Evolutionary conservation across 2,888 invertebrate species (phyloP).

Genomic region (Melieria crassipennis): DNA sequence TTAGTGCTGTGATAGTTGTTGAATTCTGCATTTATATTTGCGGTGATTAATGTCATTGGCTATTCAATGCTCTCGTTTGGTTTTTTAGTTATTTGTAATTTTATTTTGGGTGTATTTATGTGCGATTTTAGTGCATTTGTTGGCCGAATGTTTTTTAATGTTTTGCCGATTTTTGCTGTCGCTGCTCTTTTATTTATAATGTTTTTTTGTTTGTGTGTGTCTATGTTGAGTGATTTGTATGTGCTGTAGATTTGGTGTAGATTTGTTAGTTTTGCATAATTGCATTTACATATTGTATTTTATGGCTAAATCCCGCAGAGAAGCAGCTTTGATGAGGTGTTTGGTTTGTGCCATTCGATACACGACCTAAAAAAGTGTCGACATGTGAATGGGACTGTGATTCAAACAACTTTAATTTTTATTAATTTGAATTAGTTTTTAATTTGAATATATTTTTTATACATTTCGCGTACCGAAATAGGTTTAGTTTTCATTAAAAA

Average conservation of each 20-base stretch:
- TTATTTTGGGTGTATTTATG: not conserved
- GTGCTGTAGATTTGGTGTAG: conserved; percentile 4
- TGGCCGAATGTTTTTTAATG: not conserved
- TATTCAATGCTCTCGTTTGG: not conserved
- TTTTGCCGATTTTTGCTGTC: not conserved
- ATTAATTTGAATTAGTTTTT: too few relatives aligned
- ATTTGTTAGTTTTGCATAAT: conserved; percentile 26
- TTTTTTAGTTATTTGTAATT: not conserved
- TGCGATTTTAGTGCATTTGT: not conserved
- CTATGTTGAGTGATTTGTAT: not conserved
- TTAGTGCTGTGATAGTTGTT: not conserved
- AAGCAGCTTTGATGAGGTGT: too few relatives aligned
- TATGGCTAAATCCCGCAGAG: too few relatives aligned
- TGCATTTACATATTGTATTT: not conserved
- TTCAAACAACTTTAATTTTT: too few relatives aligned
- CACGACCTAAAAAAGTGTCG: too few relatives aligned
- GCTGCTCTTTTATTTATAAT: not conserved
- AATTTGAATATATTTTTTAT: too few relatives aligned
- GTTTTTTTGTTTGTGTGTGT: not conserved
- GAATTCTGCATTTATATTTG: not conserved
- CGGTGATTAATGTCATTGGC: not conserved
- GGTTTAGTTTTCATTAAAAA: too few relatives aligned
- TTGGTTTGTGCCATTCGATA: too few relatives aligned
- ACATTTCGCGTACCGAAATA: too few relatives aligned
- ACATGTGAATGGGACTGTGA: too few relatives aligned